These are phyloP conservation scores for Cliona cf. orientalis DNA, from an alignment of 37 sponge, comb jelly and placozoan species.

Conservation along the genomic window DNA sequence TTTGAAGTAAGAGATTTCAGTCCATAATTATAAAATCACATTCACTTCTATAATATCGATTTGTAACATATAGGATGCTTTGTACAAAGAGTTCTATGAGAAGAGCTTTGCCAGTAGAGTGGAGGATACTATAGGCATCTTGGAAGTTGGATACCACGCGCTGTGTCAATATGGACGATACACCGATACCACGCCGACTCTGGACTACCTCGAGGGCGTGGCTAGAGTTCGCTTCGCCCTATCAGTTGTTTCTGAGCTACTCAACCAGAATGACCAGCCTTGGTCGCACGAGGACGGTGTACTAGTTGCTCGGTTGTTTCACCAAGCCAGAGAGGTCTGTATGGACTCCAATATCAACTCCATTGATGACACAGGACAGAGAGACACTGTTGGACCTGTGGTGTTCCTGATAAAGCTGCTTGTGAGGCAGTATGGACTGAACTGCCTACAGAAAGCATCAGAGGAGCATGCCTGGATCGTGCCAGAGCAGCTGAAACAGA, in stretches of 20 bases:
- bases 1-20: conserved; percentile 50
- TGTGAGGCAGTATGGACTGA: conserved; percentile 60
- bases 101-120: conserved; percentile 6
- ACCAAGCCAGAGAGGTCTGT: conserved; percentile 8
- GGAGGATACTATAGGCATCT: neutral
- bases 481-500: conserved; percentile 23
- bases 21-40: neutral
- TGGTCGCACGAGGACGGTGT: neutral
- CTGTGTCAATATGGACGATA: neutral
- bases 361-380: conserved; percentile 10
- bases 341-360: conserved; percentile 18
- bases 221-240: conserved; percentile 56
- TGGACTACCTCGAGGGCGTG: conserved; percentile 55
- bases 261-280: too few relatives aligned
- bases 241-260: conserved; percentile 39
- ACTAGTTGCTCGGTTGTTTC: neutral
- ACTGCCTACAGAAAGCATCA: conserved; percentile 34
- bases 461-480: conserved; percentile 46
- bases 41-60: neutral
- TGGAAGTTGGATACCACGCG: neutral
- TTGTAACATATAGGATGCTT: conserved; percentile 62
- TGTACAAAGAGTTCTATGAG: conserved; percentile 34
- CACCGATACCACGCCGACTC: neutral
- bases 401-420: conserved; percentile 68
- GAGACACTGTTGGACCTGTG: conserved; percentile 22